Conservation (phyloP, 2,888 invertebrate genomes). For the Scotopteryx bipunctaria region DNA sequence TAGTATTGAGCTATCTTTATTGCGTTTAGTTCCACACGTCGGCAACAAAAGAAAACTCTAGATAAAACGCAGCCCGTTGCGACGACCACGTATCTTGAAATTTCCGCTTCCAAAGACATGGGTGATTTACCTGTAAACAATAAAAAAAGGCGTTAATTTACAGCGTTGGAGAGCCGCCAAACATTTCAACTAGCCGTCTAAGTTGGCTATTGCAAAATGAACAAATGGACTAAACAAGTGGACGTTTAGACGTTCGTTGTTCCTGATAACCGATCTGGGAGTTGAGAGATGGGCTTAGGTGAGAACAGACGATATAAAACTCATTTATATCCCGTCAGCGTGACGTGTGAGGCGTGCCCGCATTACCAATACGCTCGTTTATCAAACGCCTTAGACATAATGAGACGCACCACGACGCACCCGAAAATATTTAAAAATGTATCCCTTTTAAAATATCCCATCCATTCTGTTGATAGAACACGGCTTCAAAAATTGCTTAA, state of each 20-base stretch:
- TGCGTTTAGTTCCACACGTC: conserved; percentile 22
- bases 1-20: conserved; percentile 17
- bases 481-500: conserved; percentile 44
- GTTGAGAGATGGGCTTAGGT: conserved; percentile 74
- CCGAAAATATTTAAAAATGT: conserved; percentile 68
- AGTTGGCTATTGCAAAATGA: conserved; percentile 74
- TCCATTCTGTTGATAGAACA: conserved; percentile 54
- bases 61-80: conserved; percentile 37
- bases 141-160: conserved; percentile 79
- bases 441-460: conserved; percentile 60
- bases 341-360: conserved; percentile 75
- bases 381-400: conserved; percentile 77
- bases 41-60: conserved; percentile 42
- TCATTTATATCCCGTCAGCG: conserved; percentile 79
- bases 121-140: conserved; percentile 81
- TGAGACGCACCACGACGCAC: conserved; percentile 73
- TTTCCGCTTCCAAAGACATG: conserved; percentile 60
- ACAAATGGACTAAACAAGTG: conserved; percentile 75
- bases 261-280: conserved; percentile 69
- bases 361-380: conserved; percentile 79
- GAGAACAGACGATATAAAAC: conserved; percentile 79
- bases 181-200: conserved; percentile 78
- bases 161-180: conserved; percentile 74
- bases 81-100: conserved; percentile 54
- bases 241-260: conserved; percentile 61